These are phyloP conservation scores for Dione juno DNA, from an alignment of 2,888 invertebrate genomes.

Conservation along the genomic window DNA sequence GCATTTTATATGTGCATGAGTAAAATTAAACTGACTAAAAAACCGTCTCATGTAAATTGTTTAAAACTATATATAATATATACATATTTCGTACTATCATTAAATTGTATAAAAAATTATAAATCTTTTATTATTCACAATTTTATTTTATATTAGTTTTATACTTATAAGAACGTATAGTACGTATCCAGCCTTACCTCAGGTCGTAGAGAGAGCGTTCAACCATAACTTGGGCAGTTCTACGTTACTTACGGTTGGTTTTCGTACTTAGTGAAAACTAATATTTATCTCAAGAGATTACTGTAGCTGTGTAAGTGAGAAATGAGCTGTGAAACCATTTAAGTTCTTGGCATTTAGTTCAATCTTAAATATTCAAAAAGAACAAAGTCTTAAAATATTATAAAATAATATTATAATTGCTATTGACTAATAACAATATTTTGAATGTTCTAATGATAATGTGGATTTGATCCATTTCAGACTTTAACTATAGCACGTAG, in stretches of 20 bases:
- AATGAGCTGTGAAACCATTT: conserved; percentile 20
- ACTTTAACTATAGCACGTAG: no score
- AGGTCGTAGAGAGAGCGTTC: conserved; percentile 38
- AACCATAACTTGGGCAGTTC: conserved; percentile 39
- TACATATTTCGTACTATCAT: no score
- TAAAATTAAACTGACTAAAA: no score
- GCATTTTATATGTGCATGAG: no score
- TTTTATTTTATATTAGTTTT: neutral
- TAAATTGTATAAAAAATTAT: no score
- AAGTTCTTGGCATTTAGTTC: conserved; percentile 6
- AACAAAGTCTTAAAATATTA: neutral
- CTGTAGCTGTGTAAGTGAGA: conserved; percentile 28
- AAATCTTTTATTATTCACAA: no score
- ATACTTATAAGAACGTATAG: neutral
- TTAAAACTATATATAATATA: no score
- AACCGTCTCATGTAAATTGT: no score
- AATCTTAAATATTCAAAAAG: neutral
- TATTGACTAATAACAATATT: no score
- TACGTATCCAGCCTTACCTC: conserved; percentile 11
- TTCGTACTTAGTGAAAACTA: conserved; percentile 40
- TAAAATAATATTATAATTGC: no score
- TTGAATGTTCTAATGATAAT: no score
- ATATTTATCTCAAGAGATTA: conserved; percentile 40
- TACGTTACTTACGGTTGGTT: conserved; percentile 35
- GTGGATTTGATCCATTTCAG: no score